These are phyloP conservation scores for Xanthorhoe spadicearia DNA, from an alignment of 2,888 invertebrate species.

Conservation along the genomic window DNA sequence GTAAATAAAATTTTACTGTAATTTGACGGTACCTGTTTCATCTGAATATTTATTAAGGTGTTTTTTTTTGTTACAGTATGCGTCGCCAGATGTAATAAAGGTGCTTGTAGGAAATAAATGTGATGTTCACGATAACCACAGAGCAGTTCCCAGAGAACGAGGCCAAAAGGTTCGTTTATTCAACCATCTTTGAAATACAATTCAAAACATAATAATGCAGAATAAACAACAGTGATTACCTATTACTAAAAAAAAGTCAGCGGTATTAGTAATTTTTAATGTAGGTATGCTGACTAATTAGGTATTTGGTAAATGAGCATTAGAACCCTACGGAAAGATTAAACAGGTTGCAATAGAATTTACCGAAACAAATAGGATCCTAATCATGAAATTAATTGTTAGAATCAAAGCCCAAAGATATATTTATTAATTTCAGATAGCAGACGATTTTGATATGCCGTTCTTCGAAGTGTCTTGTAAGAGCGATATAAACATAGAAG, in stretches of 20 bases:
- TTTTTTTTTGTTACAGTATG: constrained; percentile 86
- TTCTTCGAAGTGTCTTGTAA: constrained; percentile 96
- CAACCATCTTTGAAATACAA: not conserved
- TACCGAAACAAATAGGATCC: too few relatives aligned
- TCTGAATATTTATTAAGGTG: not conserved
- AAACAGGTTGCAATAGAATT: too few relatives aligned
- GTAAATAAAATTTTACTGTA: too few relatives aligned
- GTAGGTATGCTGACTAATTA: too few relatives aligned
- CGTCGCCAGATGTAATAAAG: constrained; percentile 93
- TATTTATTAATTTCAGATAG: constrained; percentile 86
- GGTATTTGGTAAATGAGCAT: too few relatives aligned
- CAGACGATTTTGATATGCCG: constrained; percentile 94
- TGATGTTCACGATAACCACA: constrained; percentile 89
- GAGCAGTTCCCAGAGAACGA: constrained; percentile 91
- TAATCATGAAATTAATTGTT: not conserved
- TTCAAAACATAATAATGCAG: too few relatives aligned
- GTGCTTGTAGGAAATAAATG: constrained; percentile 94
- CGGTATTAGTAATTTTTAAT: too few relatives aligned
- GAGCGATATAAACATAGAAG: constrained; percentile 93
- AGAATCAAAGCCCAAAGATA: not conserved
- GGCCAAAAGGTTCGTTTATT: constrained; percentile 88
- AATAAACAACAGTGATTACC: too few relatives aligned
- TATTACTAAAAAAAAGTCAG: too few relatives aligned
- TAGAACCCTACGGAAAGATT: too few relatives aligned
- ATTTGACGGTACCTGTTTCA: too few relatives aligned